A percentile compares a stretch with the other conserved stretches of the same genome.
phyloP scores from a whole-genome alignment of 2,113 vertebrate genomes.

The Zapus hudsonius region DNA sequence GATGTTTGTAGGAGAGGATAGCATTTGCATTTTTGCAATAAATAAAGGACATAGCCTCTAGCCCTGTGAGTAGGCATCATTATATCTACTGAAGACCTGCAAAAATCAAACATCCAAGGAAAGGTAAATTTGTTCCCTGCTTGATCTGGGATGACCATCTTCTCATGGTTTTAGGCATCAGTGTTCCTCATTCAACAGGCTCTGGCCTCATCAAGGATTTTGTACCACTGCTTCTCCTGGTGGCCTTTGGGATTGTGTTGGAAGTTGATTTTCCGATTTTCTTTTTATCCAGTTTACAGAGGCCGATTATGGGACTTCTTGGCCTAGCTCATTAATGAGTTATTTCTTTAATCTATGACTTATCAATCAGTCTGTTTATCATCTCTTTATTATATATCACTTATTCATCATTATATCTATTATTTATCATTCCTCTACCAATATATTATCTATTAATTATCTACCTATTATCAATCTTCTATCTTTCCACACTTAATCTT shows the following conservation, averaged over 20 bases:
- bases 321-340: too few relatives aligned
- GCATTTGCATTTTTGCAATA: neutral
- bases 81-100: accelerated
- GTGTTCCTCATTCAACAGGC: accelerated
- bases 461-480: too few relatives aligned
- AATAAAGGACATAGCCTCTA: neutral
- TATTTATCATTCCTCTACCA: neutral
- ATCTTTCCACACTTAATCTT: too few relatives aligned
- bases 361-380: too few relatives aligned
- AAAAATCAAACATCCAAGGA: neutral
- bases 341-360: neutral
- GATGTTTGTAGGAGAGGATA: neutral
- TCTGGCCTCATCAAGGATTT: accelerated
- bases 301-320: neutral
- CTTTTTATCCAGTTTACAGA: neutral
- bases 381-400: too few relatives aligned
- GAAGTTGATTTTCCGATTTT: neutral
- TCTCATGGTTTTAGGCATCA: neutral
- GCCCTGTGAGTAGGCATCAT: neutral
- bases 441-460: too few relatives aligned
- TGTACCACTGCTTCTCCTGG: accelerated
- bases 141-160: too few relatives aligned
- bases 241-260: accelerated
- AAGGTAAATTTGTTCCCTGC: neutral
- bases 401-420: too few relatives aligned